Percentiles rank a stretch among this genome's conserved stretches.
These are phyloP conservation scores for Peromyscus polionotus DNA, from an alignment of 2,113 vertebrate genomes.

Conservation along the genomic window DNA sequence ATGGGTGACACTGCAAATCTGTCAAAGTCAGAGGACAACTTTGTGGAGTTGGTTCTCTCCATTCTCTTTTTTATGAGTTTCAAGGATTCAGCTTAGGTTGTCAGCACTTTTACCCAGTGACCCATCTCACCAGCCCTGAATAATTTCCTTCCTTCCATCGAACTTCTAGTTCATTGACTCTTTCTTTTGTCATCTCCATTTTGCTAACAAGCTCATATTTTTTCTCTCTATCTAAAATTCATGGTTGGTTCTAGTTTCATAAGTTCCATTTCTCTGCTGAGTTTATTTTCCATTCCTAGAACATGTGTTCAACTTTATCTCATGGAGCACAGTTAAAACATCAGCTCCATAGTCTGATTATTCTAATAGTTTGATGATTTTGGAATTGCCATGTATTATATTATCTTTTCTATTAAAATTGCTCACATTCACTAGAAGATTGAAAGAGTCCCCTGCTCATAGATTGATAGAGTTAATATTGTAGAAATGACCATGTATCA, in stretches of 20 bases:
- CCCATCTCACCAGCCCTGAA: neutral
- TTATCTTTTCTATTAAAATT: constrained; percentile 4
- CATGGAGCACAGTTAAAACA: neutral
- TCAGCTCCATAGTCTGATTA: neutral
- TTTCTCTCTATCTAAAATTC: neutral
- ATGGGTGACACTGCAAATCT: neutral
- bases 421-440: neutral
- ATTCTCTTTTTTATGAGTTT: neutral
- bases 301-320: neutral
- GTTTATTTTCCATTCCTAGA: neutral
- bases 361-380: neutral
- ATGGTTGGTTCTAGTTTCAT: neutral
- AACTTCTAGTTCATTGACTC: neutral
- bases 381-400: neutral
- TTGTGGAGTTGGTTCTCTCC: neutral
- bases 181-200: neutral
- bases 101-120: neutral
- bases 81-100: neutral
- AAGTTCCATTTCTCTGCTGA: neutral
- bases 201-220: neutral
- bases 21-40: neutral
- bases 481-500: neutral
- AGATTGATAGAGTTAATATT: neutral
- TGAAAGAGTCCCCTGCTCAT: neutral
- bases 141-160: neutral